These are phyloP conservation scores for Aramus guarauna DNA, from an alignment of 2,113 vertebrate species.

Conservation along the genomic window DNA sequence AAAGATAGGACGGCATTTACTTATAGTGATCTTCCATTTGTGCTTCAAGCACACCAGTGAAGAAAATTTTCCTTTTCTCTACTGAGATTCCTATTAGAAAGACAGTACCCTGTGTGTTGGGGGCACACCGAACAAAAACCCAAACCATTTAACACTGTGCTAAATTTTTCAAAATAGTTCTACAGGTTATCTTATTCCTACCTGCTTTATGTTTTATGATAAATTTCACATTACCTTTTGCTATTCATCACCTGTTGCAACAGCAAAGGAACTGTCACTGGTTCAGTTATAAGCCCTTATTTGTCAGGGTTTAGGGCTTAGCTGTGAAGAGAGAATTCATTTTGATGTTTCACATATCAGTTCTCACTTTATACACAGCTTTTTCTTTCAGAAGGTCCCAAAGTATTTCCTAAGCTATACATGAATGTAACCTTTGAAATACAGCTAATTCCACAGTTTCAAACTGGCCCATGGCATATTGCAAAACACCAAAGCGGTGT, in stretches of 20 bases:
- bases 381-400: not conserved
- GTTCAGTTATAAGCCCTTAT: conserved; percentile 27
- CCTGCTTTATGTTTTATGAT: not conserved
- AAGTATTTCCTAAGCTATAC: not conserved
- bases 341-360: conserved; percentile 43
- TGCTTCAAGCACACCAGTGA: not conserved
- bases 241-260: conserved; percentile 30
- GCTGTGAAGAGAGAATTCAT: conserved; percentile 24
- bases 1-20: conserved; percentile 26
- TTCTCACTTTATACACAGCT: not conserved
- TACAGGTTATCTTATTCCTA: not conserved
- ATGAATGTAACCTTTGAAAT: conserved; percentile 11
- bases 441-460: not conserved
- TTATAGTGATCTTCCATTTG: conserved; percentile 45
- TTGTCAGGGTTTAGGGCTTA: conserved; percentile 22
- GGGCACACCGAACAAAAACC: not conserved
- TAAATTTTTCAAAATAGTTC: not conserved
- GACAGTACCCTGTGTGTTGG: not conserved
- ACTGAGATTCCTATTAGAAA: conserved; percentile 1
- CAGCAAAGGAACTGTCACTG: not conserved
- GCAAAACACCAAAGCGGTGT: not conserved
- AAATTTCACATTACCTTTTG: conserved; percentile 29
- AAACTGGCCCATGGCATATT: not conserved
- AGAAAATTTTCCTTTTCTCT: not conserved
- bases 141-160: not conserved